phyloP scores from a whole-genome alignment of 2,888 invertebrate species.

The Penaeus monodon region DNA sequence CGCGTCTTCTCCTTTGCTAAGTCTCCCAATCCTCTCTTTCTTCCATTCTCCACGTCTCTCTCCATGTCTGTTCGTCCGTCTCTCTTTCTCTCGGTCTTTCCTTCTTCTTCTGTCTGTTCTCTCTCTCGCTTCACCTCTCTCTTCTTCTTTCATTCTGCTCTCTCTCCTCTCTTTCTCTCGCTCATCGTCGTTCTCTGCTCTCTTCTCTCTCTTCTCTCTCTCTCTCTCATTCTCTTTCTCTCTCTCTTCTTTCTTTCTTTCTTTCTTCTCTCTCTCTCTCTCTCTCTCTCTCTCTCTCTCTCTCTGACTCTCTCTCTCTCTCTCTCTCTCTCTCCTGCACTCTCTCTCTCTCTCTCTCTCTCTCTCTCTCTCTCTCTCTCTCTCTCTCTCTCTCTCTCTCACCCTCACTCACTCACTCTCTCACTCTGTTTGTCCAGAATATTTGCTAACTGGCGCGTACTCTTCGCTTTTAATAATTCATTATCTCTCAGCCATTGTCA shows the following conservation, averaged over 20 bases:
- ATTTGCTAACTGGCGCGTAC: too few species aligned
- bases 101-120: neutral
- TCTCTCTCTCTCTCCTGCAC: neutral
- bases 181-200: too few species aligned
- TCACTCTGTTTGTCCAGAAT: neutral
- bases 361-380: neutral
- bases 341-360: neutral
- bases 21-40: too few species aligned
- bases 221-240: neutral
- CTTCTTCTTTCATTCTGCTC: neutral
- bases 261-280: neutral
- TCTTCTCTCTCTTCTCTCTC: too few species aligned
- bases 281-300: neutral
- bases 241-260: neutral
- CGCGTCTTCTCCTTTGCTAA: neutral
- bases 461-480: too few species aligned
- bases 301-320: too few species aligned
- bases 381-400: neutral
- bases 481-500: too few species aligned
- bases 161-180: neutral
- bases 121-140: too few species aligned
- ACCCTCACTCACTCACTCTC: neutral
- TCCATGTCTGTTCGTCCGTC: neutral
- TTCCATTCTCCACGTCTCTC: neutral
- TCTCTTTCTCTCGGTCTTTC: neutral